Base-by-base conservation (phyloP, 2,113 vertebrate genomes). In the Mus pahari region DNA sequence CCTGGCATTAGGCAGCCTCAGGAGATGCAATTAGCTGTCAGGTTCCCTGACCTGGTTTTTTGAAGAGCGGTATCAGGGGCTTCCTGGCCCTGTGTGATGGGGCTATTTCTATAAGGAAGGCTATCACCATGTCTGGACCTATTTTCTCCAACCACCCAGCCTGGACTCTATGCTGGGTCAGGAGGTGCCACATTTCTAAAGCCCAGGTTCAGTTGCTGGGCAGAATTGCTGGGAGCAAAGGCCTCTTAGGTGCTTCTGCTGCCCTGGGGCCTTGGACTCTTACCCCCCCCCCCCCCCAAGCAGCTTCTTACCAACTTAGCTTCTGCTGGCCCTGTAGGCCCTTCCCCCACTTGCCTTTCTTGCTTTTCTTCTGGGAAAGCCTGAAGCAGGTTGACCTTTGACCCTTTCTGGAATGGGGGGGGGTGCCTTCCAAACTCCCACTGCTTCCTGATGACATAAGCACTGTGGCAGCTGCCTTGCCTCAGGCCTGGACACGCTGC, bases 301-400 rank as follows among this genome's bases (percentile, higher is more conserved):
- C 26, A 64, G 83, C 92, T 26, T 66, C 73, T 75, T 42, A 36
- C 55, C 50, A 66, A 68, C 33, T 66, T 33, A 24, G 82, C n/a
- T 28, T 88, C 55, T 28, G 2, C 19, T 64, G 68, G 20, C 26
- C 33, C 53, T 5, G 4, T 24, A 87, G 16, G n/a, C 64, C 53
- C 81, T 86, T 68, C 20, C 22, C 86, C 78, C 70, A 68, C 88
- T 94, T 84, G 28, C 66, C 97, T 95, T 94, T 83, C 53, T 24
- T 68, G 74, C 74, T 94, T 82, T 88, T 94, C 58, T 4, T 50
- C 8, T 48, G 48, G 64, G 3, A 50, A 83, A 95, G 94, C 96
- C 70, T 91, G 94, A 98, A 89, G 83, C 93, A 89, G 58, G 55
- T 50, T 96, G 97, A 98, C 84, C 94, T 98, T 96, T 98, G 97